Evolutionary conservation across 2,797 vertebrate genomes (phyloP), one percentile per base, ranked within the genome.

Genomic region (Chelonia mydas): DNA sequence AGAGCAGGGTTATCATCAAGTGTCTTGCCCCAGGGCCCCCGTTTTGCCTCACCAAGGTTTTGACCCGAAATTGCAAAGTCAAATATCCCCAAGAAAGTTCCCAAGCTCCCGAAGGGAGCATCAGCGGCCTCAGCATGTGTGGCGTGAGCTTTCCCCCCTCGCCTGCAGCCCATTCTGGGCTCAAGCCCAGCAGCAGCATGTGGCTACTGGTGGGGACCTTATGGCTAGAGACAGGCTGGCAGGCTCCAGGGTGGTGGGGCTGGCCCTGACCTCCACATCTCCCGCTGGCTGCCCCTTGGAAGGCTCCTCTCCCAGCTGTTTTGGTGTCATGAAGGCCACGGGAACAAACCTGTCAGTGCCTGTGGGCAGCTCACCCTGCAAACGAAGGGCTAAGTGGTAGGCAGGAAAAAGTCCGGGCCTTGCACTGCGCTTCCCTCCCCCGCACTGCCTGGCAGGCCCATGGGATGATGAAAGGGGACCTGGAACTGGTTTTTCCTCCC

Each of bases 401-500:
- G 61, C 61, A 65, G 33, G 33, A 21, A 68, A 59, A 10, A 68
- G 65, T 10, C 17, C 33, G 3, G 91, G 90, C 95, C 0, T 2
- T 90, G 94, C 94, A 55, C 92, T 12, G 2, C 92, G 31, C 33
- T 19, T 96, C 91, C 90, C 81, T 87, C 91, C 96, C 92, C 51
- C 27, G 82, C 6, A 1, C 61, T 31, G 7, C 31, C 33, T 7
- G 33, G 31, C 33, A 19, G 17, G 61, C 33, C 61, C 61, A 27
- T 85, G 86, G 0, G 50, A 90, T 94, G 96, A 96, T 92, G 94
- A 97, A 97, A 97, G 92, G 94, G 0, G 0, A 95, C 87, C 96
- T 96, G 96, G 96, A 97, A 96, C 95, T 95, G 94, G 96, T 96
- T 97, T 96, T 92, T 88, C n/a, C 49, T 16, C 59, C 13, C 31